Percentiles rank a stretch among this genome's conserved stretches.
Conservation (phyloP, 2,797 vertebrate genomes). For the Siniperca scherzeri region DNA sequence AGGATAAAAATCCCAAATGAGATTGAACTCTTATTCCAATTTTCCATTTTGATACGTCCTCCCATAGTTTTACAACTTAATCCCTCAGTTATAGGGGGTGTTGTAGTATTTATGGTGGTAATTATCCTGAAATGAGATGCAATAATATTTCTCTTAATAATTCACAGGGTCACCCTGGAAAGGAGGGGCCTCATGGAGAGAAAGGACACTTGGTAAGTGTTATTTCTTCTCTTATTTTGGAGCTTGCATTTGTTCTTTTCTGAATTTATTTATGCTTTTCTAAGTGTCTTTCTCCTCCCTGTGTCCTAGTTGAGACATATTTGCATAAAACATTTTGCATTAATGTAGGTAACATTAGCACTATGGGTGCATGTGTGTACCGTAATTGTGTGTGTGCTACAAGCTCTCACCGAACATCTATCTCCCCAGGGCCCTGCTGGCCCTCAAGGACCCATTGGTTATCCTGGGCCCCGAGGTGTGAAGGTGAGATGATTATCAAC, state of each 20-base stretch:
- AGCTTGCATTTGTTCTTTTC: constrained; percentile 8
- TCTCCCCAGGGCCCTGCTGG: constrained; percentile 92
- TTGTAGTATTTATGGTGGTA: constrained; percentile 72
- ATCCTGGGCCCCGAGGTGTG: constrained; percentile 95
- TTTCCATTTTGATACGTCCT: constrained; percentile 54
- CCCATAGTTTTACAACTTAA: constrained; percentile 63
- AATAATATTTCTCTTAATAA: constrained; percentile 75
- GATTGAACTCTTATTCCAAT: constrained; percentile 57
- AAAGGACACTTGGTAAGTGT: constrained; percentile 92
- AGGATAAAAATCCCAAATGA: constrained; percentile 65
- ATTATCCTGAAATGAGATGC: constrained; percentile 68
- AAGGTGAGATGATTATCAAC: constrained; percentile 89
- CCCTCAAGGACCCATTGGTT: constrained; percentile 97
- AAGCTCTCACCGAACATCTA: constrained; percentile 45
- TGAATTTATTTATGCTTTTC: constrained; percentile 10
- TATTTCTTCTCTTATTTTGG: not conserved
- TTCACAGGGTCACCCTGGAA: constrained; percentile 96
- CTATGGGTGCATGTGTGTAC: constrained; percentile 15
- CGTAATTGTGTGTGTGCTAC: constrained; percentile 15
- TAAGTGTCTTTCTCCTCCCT: constrained; percentile 6
- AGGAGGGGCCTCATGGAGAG: constrained; percentile 96
- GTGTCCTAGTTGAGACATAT: constrained; percentile 46
- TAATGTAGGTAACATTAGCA: constrained; percentile 34
- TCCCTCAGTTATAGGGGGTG: constrained; percentile 47
- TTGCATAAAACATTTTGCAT: constrained; percentile 59